phyloP scores from a whole-genome alignment of 2,797 vertebrate species.

The Cryptoblepharus egeriae region DNA sequence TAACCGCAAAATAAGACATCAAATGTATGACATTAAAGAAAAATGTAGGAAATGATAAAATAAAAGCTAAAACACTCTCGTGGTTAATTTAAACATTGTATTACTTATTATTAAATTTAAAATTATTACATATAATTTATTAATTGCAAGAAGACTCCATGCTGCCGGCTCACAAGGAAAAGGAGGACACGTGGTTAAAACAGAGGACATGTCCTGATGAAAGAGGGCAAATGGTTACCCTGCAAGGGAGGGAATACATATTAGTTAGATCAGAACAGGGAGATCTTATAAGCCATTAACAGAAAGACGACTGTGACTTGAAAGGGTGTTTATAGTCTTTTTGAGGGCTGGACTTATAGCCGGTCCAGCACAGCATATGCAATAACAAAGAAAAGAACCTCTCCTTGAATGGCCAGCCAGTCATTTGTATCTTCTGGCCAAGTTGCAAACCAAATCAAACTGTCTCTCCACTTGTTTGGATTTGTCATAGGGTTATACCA shows the following conservation, averaged over 20 bases:
- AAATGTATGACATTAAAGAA: too few relatives aligned
- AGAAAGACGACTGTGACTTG: neutral
- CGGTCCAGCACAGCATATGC: neutral
- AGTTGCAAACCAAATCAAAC: neutral
- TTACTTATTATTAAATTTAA: too few relatives aligned
- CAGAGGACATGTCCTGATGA: too few relatives aligned
- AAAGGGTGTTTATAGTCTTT: neutral
- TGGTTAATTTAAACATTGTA: too few relatives aligned
- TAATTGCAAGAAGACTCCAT: too few relatives aligned
- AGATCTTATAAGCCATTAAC: neutral
- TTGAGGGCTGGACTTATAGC: neutral
- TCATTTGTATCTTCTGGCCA: neutral
- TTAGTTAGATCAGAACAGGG: neutral
- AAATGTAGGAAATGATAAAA: too few relatives aligned
- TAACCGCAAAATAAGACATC: too few relatives aligned
- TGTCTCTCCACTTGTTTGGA: neutral
- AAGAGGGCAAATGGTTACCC: too few relatives aligned
- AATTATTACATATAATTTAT: too few relatives aligned
- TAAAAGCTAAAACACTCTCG: too few relatives aligned
- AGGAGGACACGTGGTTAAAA: too few relatives aligned
- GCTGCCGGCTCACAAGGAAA: too few relatives aligned
- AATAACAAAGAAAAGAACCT: neutral
- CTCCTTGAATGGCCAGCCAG: neutral
- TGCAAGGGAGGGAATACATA: neutral
- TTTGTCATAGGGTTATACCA: neutral